Conservation (phyloP, 2,888 invertebrate genomes). For the Ptilodon capucinus region DNA sequence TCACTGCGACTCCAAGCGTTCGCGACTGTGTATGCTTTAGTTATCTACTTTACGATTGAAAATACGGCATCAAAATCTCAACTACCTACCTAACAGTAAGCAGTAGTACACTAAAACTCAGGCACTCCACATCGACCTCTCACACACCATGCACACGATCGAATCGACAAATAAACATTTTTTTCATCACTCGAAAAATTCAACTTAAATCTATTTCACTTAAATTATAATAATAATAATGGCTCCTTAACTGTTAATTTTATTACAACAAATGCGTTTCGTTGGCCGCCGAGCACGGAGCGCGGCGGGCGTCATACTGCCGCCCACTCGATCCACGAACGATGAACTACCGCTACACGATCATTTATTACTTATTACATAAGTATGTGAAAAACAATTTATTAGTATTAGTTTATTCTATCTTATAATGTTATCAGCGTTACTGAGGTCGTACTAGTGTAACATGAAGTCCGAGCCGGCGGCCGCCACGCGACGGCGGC, state of each 20-base stretch:
- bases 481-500: constrained; percentile 31
- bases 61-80: constrained; percentile 80
- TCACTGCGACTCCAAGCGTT: constrained; percentile 51
- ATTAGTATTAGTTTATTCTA: constrained; percentile 67
- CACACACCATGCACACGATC: constrained; percentile 78
- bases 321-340: constrained; percentile 60
- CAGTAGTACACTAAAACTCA: constrained; percentile 79
- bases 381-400: constrained; percentile 77
- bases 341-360: constrained; percentile 72
- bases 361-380: constrained; percentile 74
- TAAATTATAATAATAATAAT: constrained; percentile 80
- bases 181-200: constrained; percentile 78
- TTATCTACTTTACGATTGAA: constrained; percentile 78
- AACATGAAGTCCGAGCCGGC: constrained; percentile 48
- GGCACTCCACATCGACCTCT: constrained; percentile 80
- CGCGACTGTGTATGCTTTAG: constrained; percentile 74
- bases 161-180: constrained; percentile 76
- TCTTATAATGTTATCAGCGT: constrained; percentile 59
- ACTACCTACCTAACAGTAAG: constrained; percentile 83
- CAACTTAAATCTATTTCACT: constrained; percentile 80
- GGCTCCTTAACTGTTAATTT: constrained; percentile 79
- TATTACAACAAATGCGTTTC: constrained; percentile 79
- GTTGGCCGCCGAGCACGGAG: constrained; percentile 75
- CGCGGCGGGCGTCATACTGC: constrained; percentile 58
- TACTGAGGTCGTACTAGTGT: constrained; percentile 53